Conservation (phyloP, 2,797 vertebrate species). For the Tarsius wallacei region DNA sequence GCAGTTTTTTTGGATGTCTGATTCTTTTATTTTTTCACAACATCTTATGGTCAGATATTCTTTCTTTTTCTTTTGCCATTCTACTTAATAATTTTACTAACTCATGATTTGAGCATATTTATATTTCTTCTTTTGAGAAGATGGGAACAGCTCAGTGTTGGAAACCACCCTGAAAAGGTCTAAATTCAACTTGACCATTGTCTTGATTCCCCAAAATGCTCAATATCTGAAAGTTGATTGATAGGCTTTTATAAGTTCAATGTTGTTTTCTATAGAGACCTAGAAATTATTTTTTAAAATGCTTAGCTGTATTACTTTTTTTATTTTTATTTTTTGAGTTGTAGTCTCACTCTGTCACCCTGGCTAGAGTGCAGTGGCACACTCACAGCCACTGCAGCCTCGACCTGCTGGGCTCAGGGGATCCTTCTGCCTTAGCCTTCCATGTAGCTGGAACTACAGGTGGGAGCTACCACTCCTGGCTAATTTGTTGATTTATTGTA, state of each 20-base stretch:
- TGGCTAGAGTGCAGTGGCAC: too few relatives aligned
- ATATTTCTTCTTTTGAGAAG: not conserved
- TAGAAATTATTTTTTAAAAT: not conserved
- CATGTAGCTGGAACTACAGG: too few relatives aligned
- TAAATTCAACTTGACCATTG: constrained; percentile 24
- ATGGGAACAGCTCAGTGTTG: not conserved
- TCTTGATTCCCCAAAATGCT: constrained; percentile 3
- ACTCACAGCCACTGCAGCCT: too few relatives aligned
- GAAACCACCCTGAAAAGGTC: not conserved
- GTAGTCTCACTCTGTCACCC: too few relatives aligned
- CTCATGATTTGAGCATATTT: not conserved
- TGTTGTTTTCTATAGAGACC: not conserved
- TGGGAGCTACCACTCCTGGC: too few relatives aligned
- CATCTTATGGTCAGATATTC: not conserved
- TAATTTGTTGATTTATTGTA: too few relatives aligned
- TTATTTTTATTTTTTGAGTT: too few relatives aligned
- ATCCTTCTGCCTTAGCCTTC: too few relatives aligned
- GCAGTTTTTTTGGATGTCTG: not conserved
- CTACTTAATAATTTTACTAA: not conserved
- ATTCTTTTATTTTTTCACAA: not conserved
- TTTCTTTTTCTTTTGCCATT: constrained; percentile 1
- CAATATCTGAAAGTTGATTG: not conserved
- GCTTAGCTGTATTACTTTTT: not conserved
- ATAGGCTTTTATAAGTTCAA: constrained; percentile 24
- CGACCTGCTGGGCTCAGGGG: too few relatives aligned